Percentiles rank a stretch among this genome's conserved stretches.
phyloP scores from a whole-genome alignment of 2,797 vertebrate species.

The Selene dorsalis region DNA sequence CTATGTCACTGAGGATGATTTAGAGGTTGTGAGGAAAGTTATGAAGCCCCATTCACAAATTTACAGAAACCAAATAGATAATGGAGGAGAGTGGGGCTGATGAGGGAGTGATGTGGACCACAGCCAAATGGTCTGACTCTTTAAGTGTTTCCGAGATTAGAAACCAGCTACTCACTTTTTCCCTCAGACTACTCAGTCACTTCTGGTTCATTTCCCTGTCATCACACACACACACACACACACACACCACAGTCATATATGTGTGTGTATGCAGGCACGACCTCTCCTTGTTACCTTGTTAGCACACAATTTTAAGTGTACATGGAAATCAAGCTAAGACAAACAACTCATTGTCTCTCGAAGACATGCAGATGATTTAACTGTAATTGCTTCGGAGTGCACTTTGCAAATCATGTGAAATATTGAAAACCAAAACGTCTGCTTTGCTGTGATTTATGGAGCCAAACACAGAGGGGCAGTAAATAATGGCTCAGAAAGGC shows the following conservation, averaged over 20 bases:
- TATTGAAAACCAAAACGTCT: slow-evolving; percentile 40
- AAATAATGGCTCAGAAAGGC: slow-evolving; percentile 37
- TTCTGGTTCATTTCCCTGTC: slow-evolving; percentile 56
- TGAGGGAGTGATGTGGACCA: slow-evolving; percentile 40
- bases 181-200: slow-evolving; percentile 39
- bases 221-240: slow-evolving; percentile 22
- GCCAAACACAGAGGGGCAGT: slow-evolving; percentile 27
- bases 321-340: slow-evolving; percentile 32
- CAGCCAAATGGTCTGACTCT: slow-evolving; percentile 52
- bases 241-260: not conserved
- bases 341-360: slow-evolving; percentile 8
- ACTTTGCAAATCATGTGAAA: slow-evolving; percentile 50
- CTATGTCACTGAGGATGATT: not conserved
- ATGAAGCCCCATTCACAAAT: slow-evolving; percentile 30
- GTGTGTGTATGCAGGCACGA: not conserved
- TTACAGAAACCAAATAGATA: slow-evolving; percentile 33
- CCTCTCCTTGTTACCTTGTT: slow-evolving; percentile 7
- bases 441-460: slow-evolving; percentile 30
- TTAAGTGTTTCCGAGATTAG: slow-evolving; percentile 68
- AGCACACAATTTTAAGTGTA: slow-evolving; percentile 6
- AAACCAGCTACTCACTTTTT: slow-evolving; percentile 49
- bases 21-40: slow-evolving; percentile 9
- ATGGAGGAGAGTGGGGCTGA: slow-evolving; percentile 21
- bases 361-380: slow-evolving; percentile 41
- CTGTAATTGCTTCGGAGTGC: slow-evolving; percentile 32